phyloP scores from a whole-genome alignment of 1,140 invertebrate species.

The Drosophila carrolli region DNA sequence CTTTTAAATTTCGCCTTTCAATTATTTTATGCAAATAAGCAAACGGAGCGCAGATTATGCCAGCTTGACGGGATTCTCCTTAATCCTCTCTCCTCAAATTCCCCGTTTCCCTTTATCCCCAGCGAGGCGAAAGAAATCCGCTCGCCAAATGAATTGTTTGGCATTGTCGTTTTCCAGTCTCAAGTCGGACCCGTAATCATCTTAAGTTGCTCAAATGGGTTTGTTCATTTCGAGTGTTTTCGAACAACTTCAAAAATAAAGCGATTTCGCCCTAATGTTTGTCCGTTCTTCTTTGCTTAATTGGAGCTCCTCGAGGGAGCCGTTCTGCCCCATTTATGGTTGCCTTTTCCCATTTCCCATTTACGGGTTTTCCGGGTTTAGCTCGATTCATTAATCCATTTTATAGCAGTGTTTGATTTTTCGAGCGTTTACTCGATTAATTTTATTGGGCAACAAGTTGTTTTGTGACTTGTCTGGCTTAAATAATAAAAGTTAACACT shows the following conservation, averaged over 20 bases:
- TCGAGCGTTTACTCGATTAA: neutral
- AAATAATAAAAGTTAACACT: slow-evolving; percentile 5
- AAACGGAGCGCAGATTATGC: slow-evolving; percentile 77
- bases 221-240: slow-evolving; percentile 70
- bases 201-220: slow-evolving; percentile 80
- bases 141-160: slow-evolving; percentile 75
- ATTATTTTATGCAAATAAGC: slow-evolving; percentile 84
- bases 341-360: slow-evolving; percentile 5
- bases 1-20: slow-evolving; percentile 82
- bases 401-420: slow-evolving; percentile 23
- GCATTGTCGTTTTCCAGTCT: slow-evolving; percentile 53
- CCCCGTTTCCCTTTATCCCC: slow-evolving; percentile 19
- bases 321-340: slow-evolving; percentile 12
- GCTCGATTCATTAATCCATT: slow-evolving; percentile 28
- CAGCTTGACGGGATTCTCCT: slow-evolving; percentile 73
- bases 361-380: neutral
- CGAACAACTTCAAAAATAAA: slow-evolving; percentile 46
- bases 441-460: neutral
- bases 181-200: slow-evolving; percentile 59
- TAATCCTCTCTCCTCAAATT: slow-evolving; percentile 11
- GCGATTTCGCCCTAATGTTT: slow-evolving; percentile 39
- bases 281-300: slow-evolving; percentile 43
- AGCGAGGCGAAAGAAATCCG: slow-evolving; percentile 60
- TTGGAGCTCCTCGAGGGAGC: slow-evolving; percentile 45
- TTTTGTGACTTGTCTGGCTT: neutral